These are phyloP conservation scores for Homalodisca vitripennis DNA, from an alignment of 1,140 invertebrate genomes.

Conservation along the genomic window DNA sequence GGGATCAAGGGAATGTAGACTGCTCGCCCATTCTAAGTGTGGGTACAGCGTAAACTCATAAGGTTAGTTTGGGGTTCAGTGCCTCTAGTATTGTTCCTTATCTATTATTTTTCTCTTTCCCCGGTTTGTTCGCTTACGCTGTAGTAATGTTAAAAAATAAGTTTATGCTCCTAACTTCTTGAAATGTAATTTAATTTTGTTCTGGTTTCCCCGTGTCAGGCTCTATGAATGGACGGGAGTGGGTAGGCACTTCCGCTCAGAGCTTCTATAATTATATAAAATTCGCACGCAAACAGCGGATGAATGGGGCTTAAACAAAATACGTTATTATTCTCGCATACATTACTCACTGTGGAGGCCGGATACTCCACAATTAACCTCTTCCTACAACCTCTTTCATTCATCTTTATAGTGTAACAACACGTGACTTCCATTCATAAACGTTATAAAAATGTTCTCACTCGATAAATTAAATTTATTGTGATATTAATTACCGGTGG, in stretches of 20 bases:
- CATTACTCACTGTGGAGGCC: constrained; percentile 12
- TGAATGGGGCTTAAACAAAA: constrained; percentile 26
- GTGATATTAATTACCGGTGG: neutral
- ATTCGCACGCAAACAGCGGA: constrained; percentile 22
- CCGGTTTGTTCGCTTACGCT: no score
- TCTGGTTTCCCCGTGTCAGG: neutral
- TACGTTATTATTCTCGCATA: constrained; percentile 22
- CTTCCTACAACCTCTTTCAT: constrained; percentile 21
- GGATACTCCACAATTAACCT: constrained; percentile 20
- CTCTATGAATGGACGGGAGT: neutral
- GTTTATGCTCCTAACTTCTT: no score
- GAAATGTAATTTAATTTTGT: no score
- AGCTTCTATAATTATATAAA: constrained; percentile 19
- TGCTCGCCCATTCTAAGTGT: no score
- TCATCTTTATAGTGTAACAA: constrained; percentile 14
- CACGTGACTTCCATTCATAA: constrained; percentile 12
- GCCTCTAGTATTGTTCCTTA: no score
- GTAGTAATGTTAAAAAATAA: no score
- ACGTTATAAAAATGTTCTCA: constrained; percentile 19
- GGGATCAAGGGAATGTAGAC: no score
- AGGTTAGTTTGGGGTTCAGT: no score
- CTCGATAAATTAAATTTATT: neutral
- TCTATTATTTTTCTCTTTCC: no score
- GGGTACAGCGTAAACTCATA: no score
- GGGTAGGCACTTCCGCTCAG: constrained; percentile 5